These are phyloP conservation scores for Clarias platycephalus DNA, from an alignment of 2,797 vertebrate species.

Conservation along the genomic window DNA sequence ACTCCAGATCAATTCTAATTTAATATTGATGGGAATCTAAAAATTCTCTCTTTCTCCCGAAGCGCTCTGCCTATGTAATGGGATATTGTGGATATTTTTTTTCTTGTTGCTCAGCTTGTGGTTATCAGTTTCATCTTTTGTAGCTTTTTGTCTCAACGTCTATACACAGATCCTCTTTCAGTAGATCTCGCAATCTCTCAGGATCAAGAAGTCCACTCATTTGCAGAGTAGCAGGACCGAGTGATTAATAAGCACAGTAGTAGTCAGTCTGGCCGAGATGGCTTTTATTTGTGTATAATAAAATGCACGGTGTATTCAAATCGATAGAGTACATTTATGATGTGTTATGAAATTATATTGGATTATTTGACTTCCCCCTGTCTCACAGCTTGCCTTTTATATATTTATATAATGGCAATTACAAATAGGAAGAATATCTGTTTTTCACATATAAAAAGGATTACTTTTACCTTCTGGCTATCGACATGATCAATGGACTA, in stretches of 20 bases:
- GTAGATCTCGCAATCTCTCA: neutral
- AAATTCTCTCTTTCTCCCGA: constrained; percentile 45
- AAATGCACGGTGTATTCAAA: neutral
- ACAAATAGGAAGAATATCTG: neutral
- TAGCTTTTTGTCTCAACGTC: constrained; percentile 12
- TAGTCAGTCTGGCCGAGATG: neutral
- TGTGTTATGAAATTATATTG: neutral
- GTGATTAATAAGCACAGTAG: neutral
- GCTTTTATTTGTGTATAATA: neutral
- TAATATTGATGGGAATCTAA: constrained; percentile 68
- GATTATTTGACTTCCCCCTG: neutral
- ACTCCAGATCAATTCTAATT: constrained; percentile 69
- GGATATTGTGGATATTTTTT: constrained; percentile 10
- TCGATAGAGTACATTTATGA: neutral
- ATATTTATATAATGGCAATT: neutral
- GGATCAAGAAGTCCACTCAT: neutral
- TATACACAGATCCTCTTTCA: neutral
- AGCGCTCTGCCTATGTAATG: constrained; percentile 17
- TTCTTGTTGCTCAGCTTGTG: neutral
- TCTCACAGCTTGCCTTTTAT: neutral
- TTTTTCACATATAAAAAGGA: neutral
- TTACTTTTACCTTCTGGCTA: neutral
- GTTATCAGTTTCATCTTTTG: constrained; percentile 26
- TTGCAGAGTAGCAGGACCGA: neutral
- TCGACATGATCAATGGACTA: neutral